Conservation (phyloP, 2,113 vertebrate genomes). For the Phocoena phocoena region DNA sequence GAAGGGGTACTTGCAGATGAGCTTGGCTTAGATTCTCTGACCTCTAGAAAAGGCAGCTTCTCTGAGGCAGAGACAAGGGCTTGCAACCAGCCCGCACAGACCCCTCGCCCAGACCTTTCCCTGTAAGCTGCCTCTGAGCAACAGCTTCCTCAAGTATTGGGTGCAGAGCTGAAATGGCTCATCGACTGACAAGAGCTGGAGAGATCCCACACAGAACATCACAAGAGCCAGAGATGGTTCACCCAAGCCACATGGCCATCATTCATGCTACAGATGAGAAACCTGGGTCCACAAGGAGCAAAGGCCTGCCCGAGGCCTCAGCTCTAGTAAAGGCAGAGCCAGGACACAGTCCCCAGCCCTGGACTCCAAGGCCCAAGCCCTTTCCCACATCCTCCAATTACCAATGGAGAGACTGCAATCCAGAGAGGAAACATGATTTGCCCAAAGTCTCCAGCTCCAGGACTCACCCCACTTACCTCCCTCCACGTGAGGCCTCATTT, state of each 20-base stretch:
- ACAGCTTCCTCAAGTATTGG: not conserved
- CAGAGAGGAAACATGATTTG: too few relatives aligned
- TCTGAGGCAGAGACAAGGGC: not conserved
- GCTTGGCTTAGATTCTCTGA: not conserved
- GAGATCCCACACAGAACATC: not conserved
- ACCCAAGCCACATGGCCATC: not conserved
- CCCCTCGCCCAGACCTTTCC: not conserved
- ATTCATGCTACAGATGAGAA: not conserved
- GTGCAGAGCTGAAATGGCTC: not conserved
- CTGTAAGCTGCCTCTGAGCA: not conserved
- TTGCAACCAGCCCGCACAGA: rapidly evolving
- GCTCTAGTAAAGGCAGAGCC: not conserved
- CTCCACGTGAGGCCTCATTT: not conserved
- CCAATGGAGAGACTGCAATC: not conserved
- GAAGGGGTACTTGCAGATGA: not conserved
- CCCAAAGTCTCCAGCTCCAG: not conserved
- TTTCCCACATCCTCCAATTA: not conserved
- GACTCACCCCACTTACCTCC: not conserved
- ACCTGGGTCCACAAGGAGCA: not conserved
- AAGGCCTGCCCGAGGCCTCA: not conserved
- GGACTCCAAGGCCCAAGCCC: not conserved
- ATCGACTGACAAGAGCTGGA: not conserved
- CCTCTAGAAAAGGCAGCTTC: not conserved
- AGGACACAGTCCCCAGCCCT: not conserved
- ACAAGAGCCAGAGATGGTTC: not conserved